A percentile compares a stretch with the other conserved stretches of the same genome.
Evolutionary conservation across 1,140 invertebrate genomes (phyloP).

Genomic region (Pissodes strobi): DNA sequence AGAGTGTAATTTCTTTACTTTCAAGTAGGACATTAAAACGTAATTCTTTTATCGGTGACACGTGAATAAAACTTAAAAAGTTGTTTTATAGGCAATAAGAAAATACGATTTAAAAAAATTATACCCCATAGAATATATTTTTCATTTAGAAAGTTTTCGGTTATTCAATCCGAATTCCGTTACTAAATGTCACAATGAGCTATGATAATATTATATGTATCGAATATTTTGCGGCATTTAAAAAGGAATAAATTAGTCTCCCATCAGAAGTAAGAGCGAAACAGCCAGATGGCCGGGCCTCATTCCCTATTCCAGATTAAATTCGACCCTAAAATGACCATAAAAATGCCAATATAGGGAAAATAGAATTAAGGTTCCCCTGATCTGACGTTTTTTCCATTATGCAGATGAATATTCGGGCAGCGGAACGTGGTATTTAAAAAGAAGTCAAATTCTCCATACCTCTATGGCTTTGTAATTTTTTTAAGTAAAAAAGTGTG

Average conservation of each 20-base stretch:
- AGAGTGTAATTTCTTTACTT: no score
- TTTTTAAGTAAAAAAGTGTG: conserved; percentile 1
- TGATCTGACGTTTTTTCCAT: conserved; percentile 34
- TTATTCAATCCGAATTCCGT: conserved; percentile 7
- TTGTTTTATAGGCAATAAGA: no score
- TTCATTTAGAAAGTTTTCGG: no score
- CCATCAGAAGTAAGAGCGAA: conserved; percentile 8
- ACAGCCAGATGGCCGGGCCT: conserved; percentile 11
- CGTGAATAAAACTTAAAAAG: no score
- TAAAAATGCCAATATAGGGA: conserved; percentile 37
- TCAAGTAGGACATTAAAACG: no score
- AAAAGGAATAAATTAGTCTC: conserved; percentile 5
- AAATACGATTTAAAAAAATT: no score
- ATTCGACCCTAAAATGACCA: conserved; percentile 33
- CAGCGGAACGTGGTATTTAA: conserved; percentile 3
- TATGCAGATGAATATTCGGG: conserved; percentile 36
- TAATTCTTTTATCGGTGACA: no score
- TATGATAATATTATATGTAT: neutral
- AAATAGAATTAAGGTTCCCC: conserved; percentile 33
- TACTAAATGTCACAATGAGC: neutral
- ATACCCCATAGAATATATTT: no score
- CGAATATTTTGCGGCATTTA: conserved; percentile 3
- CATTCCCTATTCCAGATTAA: conserved; percentile 30
- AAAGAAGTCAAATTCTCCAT: conserved; percentile 8
- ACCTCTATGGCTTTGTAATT: conserved; percentile 2